Conservation (phyloP, 2,888 invertebrate genomes). For the Parelbella ahira region DNA sequence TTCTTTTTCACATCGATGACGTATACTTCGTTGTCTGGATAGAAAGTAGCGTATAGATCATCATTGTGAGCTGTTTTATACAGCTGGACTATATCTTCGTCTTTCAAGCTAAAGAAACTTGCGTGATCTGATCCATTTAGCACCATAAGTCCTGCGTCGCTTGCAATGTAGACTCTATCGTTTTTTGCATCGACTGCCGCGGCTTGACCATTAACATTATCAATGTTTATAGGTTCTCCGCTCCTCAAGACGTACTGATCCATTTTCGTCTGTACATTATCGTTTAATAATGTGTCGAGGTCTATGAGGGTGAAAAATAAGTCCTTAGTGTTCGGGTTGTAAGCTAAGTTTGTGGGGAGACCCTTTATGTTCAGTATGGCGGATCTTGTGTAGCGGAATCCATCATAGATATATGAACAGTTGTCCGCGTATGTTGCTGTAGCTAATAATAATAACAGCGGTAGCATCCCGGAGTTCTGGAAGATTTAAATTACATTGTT, state of each 20-base stretch:
- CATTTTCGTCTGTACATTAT: conserved; percentile 68
- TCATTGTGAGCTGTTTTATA: conserved; percentile 52
- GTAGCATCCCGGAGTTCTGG: conserved; percentile 46
- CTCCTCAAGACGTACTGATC: conserved; percentile 62
- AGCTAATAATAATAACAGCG: conserved; percentile 44
- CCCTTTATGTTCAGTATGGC: conserved; percentile 62
- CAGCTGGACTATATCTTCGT: conserved; percentile 67
- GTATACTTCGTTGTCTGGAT: conserved; percentile 63
- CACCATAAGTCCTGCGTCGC: conserved; percentile 56
- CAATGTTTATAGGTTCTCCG: conserved; percentile 54
- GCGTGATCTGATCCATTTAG: conserved; percentile 55
- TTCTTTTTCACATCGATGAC: conserved; percentile 51
- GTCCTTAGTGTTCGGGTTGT: conserved; percentile 52
- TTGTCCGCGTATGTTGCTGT: conserved; percentile 48
- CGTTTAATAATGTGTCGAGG: conserved; percentile 60
- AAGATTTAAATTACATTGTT: conserved; percentile 30
- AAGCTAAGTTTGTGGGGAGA: conserved; percentile 63
- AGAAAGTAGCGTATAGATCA: conserved; percentile 57
- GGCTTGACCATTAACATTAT: conserved; percentile 61
- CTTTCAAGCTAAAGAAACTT: conserved; percentile 53
- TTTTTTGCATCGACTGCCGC: conserved; percentile 56
- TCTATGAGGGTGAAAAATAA: conserved; percentile 66
- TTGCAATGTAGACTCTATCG: conserved; percentile 60
- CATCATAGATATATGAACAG: conserved; percentile 52
- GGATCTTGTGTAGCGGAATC: conserved; percentile 44